These are phyloP conservation scores for Melanchra persicariae DNA, from an alignment of 2,888 invertebrate genomes.

Conservation along the genomic window DNA sequence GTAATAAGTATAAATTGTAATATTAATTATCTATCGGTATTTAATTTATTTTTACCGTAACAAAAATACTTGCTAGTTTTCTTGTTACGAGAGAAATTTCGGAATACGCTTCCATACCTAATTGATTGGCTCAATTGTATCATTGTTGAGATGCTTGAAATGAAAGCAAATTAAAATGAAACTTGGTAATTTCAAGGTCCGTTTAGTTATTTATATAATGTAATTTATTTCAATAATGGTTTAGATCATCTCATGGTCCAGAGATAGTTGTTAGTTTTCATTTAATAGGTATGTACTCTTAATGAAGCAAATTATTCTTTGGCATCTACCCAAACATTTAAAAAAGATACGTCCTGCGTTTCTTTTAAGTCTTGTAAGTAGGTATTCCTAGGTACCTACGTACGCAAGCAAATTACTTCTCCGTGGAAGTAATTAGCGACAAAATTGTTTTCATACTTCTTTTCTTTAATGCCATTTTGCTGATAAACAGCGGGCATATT, in stretches of 20 bases:
- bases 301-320: not conserved
- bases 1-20: not conserved
- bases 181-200: conserved; percentile 43
- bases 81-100: conserved; percentile 32
- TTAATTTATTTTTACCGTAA: not conserved
- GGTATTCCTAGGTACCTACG: not conserved
- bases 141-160: conserved; percentile 37
- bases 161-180: conserved; percentile 43
- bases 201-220: conserved; percentile 11
- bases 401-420: not conserved
- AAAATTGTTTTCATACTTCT: too few species aligned
- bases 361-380: not conserved
- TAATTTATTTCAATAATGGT: conserved; percentile 24
- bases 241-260: not conserved
- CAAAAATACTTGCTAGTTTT: not conserved
- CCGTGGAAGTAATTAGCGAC: conserved; percentile 16
- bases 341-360: not conserved
- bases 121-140: conserved; percentile 33
- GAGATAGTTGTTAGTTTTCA: not conserved
- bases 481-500: conserved; percentile 17
- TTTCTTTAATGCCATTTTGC: too few species aligned
- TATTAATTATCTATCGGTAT: too few species aligned
- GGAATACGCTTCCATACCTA: conserved; percentile 23
- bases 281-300: too few species aligned
- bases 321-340: not conserved